Evolutionary conservation across 2,113 vertebrate genomes (phyloP).

Genomic region (Tragelaphus imberbis): DNA sequence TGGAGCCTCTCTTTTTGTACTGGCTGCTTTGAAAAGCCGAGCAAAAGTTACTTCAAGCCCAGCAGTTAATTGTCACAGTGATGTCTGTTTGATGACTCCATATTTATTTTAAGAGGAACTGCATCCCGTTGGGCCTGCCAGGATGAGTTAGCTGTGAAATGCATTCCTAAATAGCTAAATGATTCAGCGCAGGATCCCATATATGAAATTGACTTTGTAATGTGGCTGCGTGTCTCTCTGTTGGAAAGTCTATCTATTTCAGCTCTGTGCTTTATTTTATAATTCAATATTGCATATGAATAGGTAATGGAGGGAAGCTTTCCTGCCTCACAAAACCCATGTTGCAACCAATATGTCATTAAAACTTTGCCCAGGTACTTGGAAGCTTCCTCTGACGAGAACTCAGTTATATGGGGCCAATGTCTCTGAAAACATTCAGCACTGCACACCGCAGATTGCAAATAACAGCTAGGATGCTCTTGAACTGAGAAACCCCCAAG

Average conservation of each 20-base stretch:
- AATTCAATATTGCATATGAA: constrained; percentile 69
- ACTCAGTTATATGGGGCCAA: constrained; percentile 1
- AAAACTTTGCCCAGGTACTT: constrained; percentile 27
- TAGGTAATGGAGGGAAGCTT: constrained; percentile 63
- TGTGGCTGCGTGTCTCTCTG: constrained; percentile 49
- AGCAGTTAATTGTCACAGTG: constrained; percentile 67
- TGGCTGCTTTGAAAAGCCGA: constrained; percentile 59
- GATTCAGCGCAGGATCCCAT: constrained; percentile 64
- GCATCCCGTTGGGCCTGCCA: constrained; percentile 65
- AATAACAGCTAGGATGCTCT: constrained; percentile 63
- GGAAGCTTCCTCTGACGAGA: constrained; percentile 34
- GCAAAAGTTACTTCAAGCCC: constrained; percentile 59
- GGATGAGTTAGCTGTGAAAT: constrained; percentile 67
- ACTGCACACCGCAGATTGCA: constrained; percentile 43
- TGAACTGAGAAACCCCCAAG: constrained; percentile 64
- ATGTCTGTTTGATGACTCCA: constrained; percentile 68
- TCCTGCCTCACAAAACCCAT: constrained; percentile 55
- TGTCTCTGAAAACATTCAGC: constrained; percentile 58
- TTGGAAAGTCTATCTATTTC: constrained; percentile 66
- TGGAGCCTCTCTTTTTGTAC: constrained; percentile 46
- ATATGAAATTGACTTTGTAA: constrained; percentile 69
- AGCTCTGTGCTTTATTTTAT: constrained; percentile 63
- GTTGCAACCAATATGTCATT: constrained; percentile 26
- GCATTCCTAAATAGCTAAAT: constrained; percentile 70
- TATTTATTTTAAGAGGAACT: constrained; percentile 73